Base-by-base conservation (phyloP, 2,113 vertebrate species). In the Apodemus speciosus region DNA sequence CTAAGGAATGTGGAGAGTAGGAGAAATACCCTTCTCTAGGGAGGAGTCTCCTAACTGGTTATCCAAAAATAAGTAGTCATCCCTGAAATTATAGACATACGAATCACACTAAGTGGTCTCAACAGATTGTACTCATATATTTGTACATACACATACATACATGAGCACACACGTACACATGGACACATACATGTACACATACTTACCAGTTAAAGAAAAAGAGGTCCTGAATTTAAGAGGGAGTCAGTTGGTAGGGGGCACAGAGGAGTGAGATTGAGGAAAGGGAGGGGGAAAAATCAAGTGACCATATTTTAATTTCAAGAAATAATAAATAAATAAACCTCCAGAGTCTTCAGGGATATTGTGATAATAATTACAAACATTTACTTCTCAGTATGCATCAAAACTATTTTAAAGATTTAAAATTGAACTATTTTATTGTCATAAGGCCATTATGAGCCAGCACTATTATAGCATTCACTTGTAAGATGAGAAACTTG, bases 341-440 rank as follows among this genome's bases (percentile, higher is more conserved):
- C 6, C 35, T 60, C 66, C 18, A 53, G 76, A 77, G 18, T 64
- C 72, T 88, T 90, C 6, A 76, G 27, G 32, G n/a, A 21, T 91
- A 60, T 72, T 49, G 23, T 18, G n/a, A 16, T 84, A 66, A 85
- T 62, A 93, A 77, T 89, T 94, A 85, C 1, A 89, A 88, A 87
- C 4, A 88, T 64, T 46, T 75, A 71, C 30, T 46, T 30, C 23
- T 95, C 58, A 4, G 23, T 66, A 60, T 85, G 46, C 0, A 56
- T 13, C 2, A 13, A 87, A 93, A 64, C 25, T 79, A 72, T 89
- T 88, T 95, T 87, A 86, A 71, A 90, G 1, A 9, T 51, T 88
- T 92, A 88, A 75, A 53, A 64, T 43, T 21, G 23, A 81, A 92
- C 91, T 69, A 86, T 60, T 83, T 84, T 86, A 64, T 94, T 51